These are phyloP conservation scores for Oophaga pumilio DNA, from an alignment of 2,113 vertebrate species.

Conservation along the genomic window DNA sequence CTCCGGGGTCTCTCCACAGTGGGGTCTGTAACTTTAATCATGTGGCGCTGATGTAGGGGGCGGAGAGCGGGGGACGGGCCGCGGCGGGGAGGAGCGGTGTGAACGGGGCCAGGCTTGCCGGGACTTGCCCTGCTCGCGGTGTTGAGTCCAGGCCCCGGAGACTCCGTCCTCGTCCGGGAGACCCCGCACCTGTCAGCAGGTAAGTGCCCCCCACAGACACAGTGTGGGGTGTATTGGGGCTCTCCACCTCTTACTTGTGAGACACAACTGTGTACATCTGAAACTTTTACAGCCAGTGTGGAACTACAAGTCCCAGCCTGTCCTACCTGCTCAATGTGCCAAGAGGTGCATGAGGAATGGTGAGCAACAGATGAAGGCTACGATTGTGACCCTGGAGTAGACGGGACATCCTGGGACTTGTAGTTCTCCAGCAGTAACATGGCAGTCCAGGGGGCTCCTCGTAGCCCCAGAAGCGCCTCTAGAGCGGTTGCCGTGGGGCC, in stretches of 20 bases:
- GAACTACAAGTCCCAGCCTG: constrained; percentile 9
- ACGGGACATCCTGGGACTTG: neutral
- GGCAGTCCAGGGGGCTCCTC: neutral
- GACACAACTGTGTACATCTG: neutral
- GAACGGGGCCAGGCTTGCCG: too few relatives aligned
- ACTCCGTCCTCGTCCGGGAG: too few relatives aligned
- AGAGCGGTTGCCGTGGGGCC: neutral
- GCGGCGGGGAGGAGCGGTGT: too few relatives aligned
- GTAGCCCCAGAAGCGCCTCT: neutral
- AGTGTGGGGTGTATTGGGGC: neutral
- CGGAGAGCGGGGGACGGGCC: too few relatives aligned
- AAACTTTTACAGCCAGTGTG: neutral
- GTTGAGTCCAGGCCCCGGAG: too few relatives aligned
- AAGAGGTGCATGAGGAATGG: neutral
- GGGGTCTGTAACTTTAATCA: too few relatives aligned
- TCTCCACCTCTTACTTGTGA: neutral
- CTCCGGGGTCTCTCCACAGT: too few relatives aligned
- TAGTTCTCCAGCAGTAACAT: neutral
- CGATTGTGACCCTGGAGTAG: neutral
- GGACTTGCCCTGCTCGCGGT: too few relatives aligned
- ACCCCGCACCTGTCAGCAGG: neutral
- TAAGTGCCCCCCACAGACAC: neutral
- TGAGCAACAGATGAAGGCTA: neutral
- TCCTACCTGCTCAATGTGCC: neutral
- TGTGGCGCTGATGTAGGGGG: too few relatives aligned